Evolutionary conservation across 2,113 vertebrate genomes (phyloP).

Genomic region (Sialia sialis): DNA sequence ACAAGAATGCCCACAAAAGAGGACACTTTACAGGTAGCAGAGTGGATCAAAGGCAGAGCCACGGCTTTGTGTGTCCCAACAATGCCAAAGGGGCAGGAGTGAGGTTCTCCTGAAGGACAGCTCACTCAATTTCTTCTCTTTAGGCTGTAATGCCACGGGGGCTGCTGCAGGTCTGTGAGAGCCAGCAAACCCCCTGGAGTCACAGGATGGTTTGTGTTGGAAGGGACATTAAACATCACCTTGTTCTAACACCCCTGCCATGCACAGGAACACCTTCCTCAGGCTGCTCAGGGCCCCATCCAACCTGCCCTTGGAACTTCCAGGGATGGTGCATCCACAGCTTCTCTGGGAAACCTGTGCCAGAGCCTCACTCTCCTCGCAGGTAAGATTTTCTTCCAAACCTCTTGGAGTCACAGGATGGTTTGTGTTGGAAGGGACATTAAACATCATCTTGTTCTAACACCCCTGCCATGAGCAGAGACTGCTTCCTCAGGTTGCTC

Average conservation of each 20-base stretch:
- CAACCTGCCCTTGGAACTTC: neutral
- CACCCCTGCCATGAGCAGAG: rapidly evolving
- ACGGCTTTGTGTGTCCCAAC: slow-evolving; percentile 12
- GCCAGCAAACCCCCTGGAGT: neutral
- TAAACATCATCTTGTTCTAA: neutral
- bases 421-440: neutral
- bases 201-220: neutral
- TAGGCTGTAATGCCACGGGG: neutral
- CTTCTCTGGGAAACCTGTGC: neutral
- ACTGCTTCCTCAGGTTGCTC: neutral
- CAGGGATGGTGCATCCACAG: neutral
- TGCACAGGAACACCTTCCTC: neutral
- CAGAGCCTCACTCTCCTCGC: neutral
- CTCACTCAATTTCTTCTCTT: slow-evolving; percentile 34
- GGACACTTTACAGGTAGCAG: slow-evolving; percentile 59
- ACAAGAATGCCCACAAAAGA: slow-evolving; percentile 69
- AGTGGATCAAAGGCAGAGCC: slow-evolving; percentile 57
- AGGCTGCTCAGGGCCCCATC: neutral
- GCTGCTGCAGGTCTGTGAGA: neutral
- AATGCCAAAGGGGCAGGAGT: neutral
- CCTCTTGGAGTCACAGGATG: neutral
- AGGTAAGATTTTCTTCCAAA: neutral
- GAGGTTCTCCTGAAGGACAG: slow-evolving; percentile 32
- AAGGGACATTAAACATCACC: neutral
- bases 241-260: rapidly evolving